phyloP scores from a whole-genome alignment of 92 coral and sea anemone species.

The Epizoanthus ramosus region DNA sequence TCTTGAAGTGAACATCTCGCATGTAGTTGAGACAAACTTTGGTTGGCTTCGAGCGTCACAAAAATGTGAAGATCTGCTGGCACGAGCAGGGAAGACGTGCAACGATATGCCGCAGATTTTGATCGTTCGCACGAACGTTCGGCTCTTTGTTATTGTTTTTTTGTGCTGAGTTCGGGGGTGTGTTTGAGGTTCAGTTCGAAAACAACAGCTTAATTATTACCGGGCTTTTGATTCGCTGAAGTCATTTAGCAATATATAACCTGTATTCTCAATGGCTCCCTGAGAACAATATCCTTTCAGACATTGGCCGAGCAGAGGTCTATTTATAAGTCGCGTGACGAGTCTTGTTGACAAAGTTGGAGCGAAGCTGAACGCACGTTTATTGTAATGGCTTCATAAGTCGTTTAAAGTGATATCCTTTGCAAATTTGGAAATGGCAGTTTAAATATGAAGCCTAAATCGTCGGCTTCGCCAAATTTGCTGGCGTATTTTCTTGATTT shows the following conservation, averaged over 20 bases:
- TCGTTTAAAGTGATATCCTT: constrained; percentile 20
- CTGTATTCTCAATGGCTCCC: constrained; percentile 30
- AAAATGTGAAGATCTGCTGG: background rate
- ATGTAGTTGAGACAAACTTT: background rate
- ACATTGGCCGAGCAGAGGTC: constrained; percentile 14
- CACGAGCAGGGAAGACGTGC: constrained; percentile 19
- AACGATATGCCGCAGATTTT: constrained; percentile 8
- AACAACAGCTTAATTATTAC: constrained; percentile 53
- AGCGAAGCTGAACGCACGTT: constrained; percentile 13
- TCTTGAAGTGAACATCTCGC: constrained; percentile 69
- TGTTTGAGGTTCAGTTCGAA: constrained; percentile 57
- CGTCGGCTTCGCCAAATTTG: background rate
- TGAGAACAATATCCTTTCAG: constrained; percentile 38
- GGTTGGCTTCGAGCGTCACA: background rate
- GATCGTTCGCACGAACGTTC: constrained; percentile 39
- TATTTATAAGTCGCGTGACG: constrained; percentile 41
- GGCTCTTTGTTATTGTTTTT: constrained; percentile 86
- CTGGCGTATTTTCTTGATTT: constrained; percentile 14
- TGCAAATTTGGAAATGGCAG: background rate
- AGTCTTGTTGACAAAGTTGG: constrained; percentile 32
- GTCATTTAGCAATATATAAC: constrained; percentile 7
- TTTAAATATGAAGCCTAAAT: background rate
- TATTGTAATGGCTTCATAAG: constrained; percentile 23
- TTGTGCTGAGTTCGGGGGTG: constrained; percentile 80
- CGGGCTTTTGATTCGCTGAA: constrained; percentile 47